These are phyloP conservation scores for Heliothis virescens DNA, from an alignment of 1,140 invertebrate genomes.

Conservation along the genomic window DNA sequence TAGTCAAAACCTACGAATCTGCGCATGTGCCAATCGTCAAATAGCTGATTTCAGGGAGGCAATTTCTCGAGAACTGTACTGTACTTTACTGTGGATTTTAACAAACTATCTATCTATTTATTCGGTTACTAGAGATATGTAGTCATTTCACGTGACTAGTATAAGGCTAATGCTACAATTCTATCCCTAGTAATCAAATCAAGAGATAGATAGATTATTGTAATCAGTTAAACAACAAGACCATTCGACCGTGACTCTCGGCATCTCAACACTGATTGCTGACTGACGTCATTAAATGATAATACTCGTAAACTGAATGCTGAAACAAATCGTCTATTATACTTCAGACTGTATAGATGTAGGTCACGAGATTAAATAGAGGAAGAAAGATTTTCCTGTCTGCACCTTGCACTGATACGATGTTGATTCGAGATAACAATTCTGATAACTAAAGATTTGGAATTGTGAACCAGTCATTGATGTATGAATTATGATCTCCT, in stretches of 20 bases:
- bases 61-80: too few relatives aligned
- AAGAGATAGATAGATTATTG: too few relatives aligned
- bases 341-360: neutral
- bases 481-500: too few relatives aligned
- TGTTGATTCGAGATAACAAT: neutral
- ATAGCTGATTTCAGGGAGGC: too few relatives aligned
- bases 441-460: neutral
- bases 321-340: neutral
- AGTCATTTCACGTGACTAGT: too few relatives aligned
- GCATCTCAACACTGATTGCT: neutral
- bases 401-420: neutral
- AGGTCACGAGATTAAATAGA: neutral
- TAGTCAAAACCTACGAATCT: too few relatives aligned
- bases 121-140: too few relatives aligned
- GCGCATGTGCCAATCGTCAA: too few relatives aligned
- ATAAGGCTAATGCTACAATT: too few relatives aligned
- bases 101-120: too few relatives aligned
- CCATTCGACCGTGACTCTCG: neutral
- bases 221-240: neutral
- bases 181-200: too few relatives aligned
- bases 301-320: neutral
- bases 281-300: conserved; percentile 1
- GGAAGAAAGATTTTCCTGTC: neutral
- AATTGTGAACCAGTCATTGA: neutral
- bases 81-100: too few relatives aligned